Evolutionary conservation across 2,888 invertebrate species (phyloP).

Genomic region (Marasmarcha lunaedactyla): DNA sequence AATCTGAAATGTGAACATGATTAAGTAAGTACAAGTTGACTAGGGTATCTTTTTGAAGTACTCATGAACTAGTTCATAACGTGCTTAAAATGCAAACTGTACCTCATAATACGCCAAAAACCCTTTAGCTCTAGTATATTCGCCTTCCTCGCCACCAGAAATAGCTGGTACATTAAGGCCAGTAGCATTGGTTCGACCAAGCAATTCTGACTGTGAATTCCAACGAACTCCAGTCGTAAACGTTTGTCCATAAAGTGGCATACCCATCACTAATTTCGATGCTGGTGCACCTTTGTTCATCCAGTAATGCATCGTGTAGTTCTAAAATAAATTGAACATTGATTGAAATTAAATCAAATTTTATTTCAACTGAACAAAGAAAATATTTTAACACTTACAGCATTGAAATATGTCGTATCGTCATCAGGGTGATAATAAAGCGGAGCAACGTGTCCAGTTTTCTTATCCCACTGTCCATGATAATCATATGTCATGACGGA

Average conservation of each 20-base stretch:
- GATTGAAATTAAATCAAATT: slow-evolving; percentile 2
- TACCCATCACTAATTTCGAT: slow-evolving; percentile 87
- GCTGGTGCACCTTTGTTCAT: slow-evolving; percentile 85
- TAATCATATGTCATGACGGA: slow-evolving; percentile 94
- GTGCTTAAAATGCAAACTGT: slow-evolving; percentile 11
- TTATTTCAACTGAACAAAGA: not conserved
- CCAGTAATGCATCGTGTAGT: slow-evolving; percentile 92
- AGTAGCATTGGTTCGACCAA: slow-evolving; percentile 69
- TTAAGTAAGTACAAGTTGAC: too few relatives aligned
- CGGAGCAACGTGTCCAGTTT: slow-evolving; percentile 91
- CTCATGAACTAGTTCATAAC: too few relatives aligned
- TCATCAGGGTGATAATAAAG: slow-evolving; percentile 86
- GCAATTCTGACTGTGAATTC: slow-evolving; percentile 21
- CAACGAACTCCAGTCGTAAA: slow-evolving; percentile 69
- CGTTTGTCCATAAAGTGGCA: slow-evolving; percentile 90
- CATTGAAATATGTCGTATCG: slow-evolving; percentile 84
- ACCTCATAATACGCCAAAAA: slow-evolving; percentile 91
- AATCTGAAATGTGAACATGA: slow-evolving; percentile 71
- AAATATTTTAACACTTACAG: slow-evolving; percentile 63
- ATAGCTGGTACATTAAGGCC: slow-evolving; percentile 82
- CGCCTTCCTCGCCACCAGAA: slow-evolving; percentile 85
- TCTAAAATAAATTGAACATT: slow-evolving; percentile 71
- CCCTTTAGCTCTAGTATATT: slow-evolving; percentile 86
- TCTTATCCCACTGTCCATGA: slow-evolving; percentile 93
- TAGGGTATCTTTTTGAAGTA: slow-evolving; percentile 3